A percentile compares a stretch with the other conserved stretches of the same genome.
Conservation (phyloP, 1,140 invertebrate species). For the Hyles vespertilio region DNA sequence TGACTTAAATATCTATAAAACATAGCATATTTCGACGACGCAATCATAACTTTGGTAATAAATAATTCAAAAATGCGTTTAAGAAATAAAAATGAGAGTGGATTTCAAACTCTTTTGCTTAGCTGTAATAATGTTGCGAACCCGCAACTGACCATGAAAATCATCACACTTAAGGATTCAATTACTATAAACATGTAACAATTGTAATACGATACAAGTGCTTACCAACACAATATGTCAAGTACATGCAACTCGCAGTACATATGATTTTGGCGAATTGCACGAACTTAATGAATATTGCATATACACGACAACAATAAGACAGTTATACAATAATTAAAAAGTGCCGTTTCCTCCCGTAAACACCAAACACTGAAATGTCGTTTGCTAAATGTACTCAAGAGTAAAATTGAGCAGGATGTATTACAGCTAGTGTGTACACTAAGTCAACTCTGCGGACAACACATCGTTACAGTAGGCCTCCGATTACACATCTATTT, state of each 20-base stretch:
- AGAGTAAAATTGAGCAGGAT: slow-evolving; percentile 69
- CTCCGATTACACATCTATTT: slow-evolving; percentile 63
- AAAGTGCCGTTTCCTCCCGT: slow-evolving; percentile 47
- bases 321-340: slow-evolving; percentile 19
- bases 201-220: too few species aligned
- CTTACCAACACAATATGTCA: slow-evolving; percentile 3
- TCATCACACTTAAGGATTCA: too few species aligned
- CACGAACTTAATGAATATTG: slow-evolving; percentile 10
- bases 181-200: too few species aligned
- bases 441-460: slow-evolving; percentile 69
- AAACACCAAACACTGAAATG: slow-evolving; percentile 35
- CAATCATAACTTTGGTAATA: too few species aligned
- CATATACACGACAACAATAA: neutral
- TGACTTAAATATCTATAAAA: too few species aligned
- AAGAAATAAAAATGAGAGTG: too few species aligned
- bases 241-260: slow-evolving; percentile 14
- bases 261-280: slow-evolving; percentile 8
- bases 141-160: too few species aligned
- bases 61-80: too few species aligned
- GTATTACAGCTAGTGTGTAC: slow-evolving; percentile 59
- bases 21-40: too few species aligned
- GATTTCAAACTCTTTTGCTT: too few species aligned
- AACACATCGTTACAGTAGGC: slow-evolving; percentile 55
- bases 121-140: too few species aligned
- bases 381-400: slow-evolving; percentile 59